These are phyloP conservation scores for Parthenolecanium corni DNA, from an alignment of 2,888 invertebrate genomes.

Conservation along the genomic window DNA sequence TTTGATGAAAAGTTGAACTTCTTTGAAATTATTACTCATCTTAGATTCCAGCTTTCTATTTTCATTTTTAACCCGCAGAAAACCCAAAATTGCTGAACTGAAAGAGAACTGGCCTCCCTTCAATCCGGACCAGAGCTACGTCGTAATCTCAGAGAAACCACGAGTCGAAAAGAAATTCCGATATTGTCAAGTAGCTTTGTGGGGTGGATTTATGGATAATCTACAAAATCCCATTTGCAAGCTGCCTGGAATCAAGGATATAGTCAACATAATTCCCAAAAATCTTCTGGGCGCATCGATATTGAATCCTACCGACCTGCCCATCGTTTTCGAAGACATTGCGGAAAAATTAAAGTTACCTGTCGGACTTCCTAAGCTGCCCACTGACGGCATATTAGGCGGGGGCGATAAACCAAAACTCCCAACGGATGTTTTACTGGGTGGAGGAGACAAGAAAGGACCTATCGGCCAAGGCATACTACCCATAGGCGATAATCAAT, in stretches of 20 bases:
- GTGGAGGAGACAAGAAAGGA: background rate
- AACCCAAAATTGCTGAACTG: conserved; percentile 30
- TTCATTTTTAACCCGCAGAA: conserved; percentile 30
- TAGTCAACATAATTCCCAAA: conserved; percentile 28
- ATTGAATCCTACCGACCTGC: background rate
- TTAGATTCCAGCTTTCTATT: background rate
- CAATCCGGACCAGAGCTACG: conserved; percentile 37
- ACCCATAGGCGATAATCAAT: too few relatives aligned
- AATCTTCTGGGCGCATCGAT: conserved; percentile 25
- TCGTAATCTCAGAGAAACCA: conserved; percentile 45
- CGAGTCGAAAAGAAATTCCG: conserved; percentile 39
- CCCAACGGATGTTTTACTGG: background rate
- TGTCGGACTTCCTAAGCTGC: background rate
- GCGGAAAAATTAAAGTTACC: background rate
- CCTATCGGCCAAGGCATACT: too few relatives aligned
- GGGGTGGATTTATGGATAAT: conserved; percentile 51
- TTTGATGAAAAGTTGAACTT: too few relatives aligned
- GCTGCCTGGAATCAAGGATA: conserved; percentile 33
- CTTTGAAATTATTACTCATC: too few relatives aligned
- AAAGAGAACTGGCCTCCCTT: conserved; percentile 33
- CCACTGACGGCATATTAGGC: background rate
- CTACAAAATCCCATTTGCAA: conserved; percentile 46
- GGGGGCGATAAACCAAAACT: too few relatives aligned
- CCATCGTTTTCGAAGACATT: background rate
- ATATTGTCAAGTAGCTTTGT: conserved; percentile 54